Evolutionary conservation across 2,888 invertebrate species (phyloP), one percentile per base, ranked within the genome.

Genomic region (Watsonalla cultraria): DNA sequence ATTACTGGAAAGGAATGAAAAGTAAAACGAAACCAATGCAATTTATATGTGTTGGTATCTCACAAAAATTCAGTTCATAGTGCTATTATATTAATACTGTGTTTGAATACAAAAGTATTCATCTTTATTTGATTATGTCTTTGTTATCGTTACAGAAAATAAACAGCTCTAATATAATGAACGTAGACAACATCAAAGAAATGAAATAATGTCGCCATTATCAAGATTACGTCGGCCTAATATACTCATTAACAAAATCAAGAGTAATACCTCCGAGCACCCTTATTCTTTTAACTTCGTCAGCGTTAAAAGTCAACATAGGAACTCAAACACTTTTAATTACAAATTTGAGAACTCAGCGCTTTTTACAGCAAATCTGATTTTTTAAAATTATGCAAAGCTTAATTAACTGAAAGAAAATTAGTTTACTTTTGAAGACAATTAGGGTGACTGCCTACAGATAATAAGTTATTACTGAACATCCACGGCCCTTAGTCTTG

Each of bases 301-400:
- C 75, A 74, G 78, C 77, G 70, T 71, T 74, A 66, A 62, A 64
- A 61, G 62, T 68, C 68, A 74, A 81, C 80, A 82, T 85, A 80
- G 79, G 72, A 76, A 81, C 80, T 72, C 61, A 69, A 79, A 76
- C 72, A 76, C 72, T 84, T 82, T 80, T 82, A 81, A 84, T 84
- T 81, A 78, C 74, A 83, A 84, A 83, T 84, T 78, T 76, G 76
- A 65, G 75, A 78, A 74, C 67, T 76, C 78, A 67, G 83, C 84
- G 75, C 66, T 80, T 83, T 79, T 76, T 76, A 52, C 68, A 65
- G 65, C 61, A 76, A 82, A 80, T 78, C 78, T 79, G 74, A 69
- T 66, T 69, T 76, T 78, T 71, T 72, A 77, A 80, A 82, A 82
- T 77, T 85, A 87, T 87, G 86, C 82, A 86, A 88, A 87, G 80